phyloP scores from a whole-genome alignment of 2,888 invertebrate species.

The Andrena minutula region DNA sequence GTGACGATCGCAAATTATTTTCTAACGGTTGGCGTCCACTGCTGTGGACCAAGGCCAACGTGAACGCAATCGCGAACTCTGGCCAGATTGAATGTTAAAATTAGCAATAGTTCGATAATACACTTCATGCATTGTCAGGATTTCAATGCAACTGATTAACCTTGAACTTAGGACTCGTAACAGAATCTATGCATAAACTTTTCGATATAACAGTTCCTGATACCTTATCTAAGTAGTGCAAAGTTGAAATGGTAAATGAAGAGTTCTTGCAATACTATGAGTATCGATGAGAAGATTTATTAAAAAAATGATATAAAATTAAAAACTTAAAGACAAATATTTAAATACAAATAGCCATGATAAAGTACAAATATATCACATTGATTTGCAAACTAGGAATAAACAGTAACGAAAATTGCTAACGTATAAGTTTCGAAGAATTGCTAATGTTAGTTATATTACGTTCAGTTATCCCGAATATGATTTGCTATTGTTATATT shows the following conservation, averaged over 20 bases:
- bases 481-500: neutral
- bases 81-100: constrained; percentile 77
- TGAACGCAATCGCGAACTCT: constrained; percentile 66
- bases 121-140: constrained; percentile 53
- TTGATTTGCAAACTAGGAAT: neutral
- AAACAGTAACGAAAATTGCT: neutral
- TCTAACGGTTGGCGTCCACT: constrained; percentile 73
- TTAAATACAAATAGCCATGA: constrained; percentile 27
- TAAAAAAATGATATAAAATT: too few species aligned
- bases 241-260: neutral
- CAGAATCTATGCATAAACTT: neutral
- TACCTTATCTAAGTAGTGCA: neutral
- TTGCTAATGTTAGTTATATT: constrained; percentile 1
- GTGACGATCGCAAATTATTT: constrained; percentile 74
- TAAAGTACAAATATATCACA: constrained; percentile 15
- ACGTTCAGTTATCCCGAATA: neutral
- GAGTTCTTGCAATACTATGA: neutral
- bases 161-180: constrained; percentile 25
- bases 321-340: neutral
- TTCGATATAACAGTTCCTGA: neutral
- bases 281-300: constrained; percentile 1
- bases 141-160: constrained; percentile 23
- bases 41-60: constrained; percentile 79
- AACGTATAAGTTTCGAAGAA: neutral
- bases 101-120: constrained; percentile 79